These are phyloP conservation scores for Channallabes apus DNA, from an alignment of 2,797 vertebrate genomes.

Conservation along the genomic window DNA sequence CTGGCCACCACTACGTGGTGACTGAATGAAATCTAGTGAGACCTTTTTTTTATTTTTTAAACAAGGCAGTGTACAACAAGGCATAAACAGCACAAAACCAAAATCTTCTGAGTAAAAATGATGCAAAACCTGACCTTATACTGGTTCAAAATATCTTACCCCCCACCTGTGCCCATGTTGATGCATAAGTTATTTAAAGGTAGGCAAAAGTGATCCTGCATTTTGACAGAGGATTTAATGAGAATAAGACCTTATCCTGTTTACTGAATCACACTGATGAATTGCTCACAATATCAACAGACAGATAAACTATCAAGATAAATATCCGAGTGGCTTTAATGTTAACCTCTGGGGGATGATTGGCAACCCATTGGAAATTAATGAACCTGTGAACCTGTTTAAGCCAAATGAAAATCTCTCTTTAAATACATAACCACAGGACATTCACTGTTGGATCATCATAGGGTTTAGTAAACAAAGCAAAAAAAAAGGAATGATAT, in stretches of 20 bases:
- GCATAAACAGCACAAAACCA: too few species aligned
- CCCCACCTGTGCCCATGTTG: background rate
- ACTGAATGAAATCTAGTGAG: too few species aligned
- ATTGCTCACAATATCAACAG: background rate
- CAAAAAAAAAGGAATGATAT: background rate
- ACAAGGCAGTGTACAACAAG: too few species aligned
- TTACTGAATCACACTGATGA: background rate
- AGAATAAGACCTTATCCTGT: background rate
- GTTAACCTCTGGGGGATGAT: background rate
- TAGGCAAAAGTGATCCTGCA: background rate
- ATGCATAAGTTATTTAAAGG: background rate
- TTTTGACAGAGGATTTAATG: background rate
- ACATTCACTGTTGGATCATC: conserved; percentile 47
- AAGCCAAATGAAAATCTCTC: background rate
- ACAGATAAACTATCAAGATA: background rate
- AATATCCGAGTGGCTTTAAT: background rate
- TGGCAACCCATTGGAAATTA: background rate
- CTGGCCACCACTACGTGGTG: too few species aligned
- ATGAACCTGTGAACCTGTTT: background rate
- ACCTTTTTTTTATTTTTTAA: too few species aligned
- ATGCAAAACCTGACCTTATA: background rate
- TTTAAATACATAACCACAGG: conserved; percentile 2
- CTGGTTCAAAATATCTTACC: background rate
- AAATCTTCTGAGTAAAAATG: background rate
- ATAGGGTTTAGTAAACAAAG: conserved; percentile 52